These are phyloP conservation scores for Acanthosoma haemorrhoidale DNA, from an alignment of 2,888 invertebrate genomes.

Conservation along the genomic window DNA sequence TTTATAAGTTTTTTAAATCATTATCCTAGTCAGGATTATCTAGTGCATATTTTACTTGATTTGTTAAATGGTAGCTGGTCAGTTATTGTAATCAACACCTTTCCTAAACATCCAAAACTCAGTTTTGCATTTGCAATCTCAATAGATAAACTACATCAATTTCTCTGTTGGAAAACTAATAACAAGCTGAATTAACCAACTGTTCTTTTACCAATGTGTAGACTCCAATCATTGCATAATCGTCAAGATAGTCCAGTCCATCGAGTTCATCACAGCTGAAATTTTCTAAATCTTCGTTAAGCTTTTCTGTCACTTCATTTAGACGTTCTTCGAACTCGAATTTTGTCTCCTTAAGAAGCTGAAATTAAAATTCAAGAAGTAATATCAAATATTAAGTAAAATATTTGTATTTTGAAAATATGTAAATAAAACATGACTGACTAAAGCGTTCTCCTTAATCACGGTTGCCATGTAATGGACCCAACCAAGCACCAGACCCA, in stretches of 20 bases:
- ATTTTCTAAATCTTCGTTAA: slow-evolving; percentile 65
- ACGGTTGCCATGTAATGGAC: slow-evolving; percentile 71
- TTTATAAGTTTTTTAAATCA: no score
- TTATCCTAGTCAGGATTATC: no score
- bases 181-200: no score
- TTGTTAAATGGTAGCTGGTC: no score
- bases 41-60: no score
- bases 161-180: no score
- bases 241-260: slow-evolving; percentile 78
- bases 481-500: slow-evolving; percentile 80
- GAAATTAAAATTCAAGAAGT: slow-evolving; percentile 12
- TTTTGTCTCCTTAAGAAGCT: slow-evolving; percentile 71
- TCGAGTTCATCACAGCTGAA: slow-evolving; percentile 65
- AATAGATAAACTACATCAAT: no score
- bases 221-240: slow-evolving; percentile 67
- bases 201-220: slow-evolving; percentile 56
- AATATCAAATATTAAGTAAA: no score
- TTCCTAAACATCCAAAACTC: no score
- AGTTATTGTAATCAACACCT: no score
- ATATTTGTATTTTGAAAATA: background rate
- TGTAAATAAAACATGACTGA: slow-evolving; percentile 26
- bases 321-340: slow-evolving; percentile 78
- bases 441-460: slow-evolving; percentile 56
- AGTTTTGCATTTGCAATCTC: no score
- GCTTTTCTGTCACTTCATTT: slow-evolving; percentile 59